Evolutionary conservation across 2,888 invertebrate species (phyloP), one percentile per base, ranked within the genome.

Genomic region (Cerceris ruficornis): DNA sequence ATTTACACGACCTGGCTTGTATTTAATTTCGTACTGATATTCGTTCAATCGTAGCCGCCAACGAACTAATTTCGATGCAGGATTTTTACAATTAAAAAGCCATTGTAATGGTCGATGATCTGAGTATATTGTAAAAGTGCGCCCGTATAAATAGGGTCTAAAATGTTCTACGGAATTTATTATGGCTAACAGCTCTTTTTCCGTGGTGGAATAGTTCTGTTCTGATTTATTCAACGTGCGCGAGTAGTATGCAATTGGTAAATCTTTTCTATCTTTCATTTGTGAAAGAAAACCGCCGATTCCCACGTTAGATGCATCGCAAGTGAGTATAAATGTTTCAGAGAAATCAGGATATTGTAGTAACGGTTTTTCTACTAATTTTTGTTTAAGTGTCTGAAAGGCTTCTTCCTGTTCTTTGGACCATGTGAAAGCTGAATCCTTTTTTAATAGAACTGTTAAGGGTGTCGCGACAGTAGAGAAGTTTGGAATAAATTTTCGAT

Each of bases 401-500:
- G 46, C 67, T 41, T 60, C 9, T 42, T 73, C 52, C 6, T 69
- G 64, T 14, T 71, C 61, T 54, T 71, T 55, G 74, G 52, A 52
- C 66, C 65, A 66, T n/a, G 42, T n/a, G 5, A 74, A 73, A 0
- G 9, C 9, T 6, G 7, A 49, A 59, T 68, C 68, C 11, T 80
- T 70, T 46, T 68, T 80, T 17, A 61, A 49, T 7, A 76, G 41
- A 13, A 15, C 0, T 1, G 70, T 70, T 7, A 80, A 28, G 5
- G 79, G 81, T 70, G 64, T 59, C 0, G 69, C 64, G 1, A 79
- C 42, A 0, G 57, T 52, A 0, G 78, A 78, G 28, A 70, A 75
- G 17, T 75, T 68, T 6, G 52, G 49, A 17, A 83, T 69, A 39
- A 77, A 82, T 59, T 73, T 69, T 0, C 71, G 58, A 17, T 77